Percentiles rank a stretch among this genome's conserved stretches.
phyloP scores from a whole-genome alignment of 2,888 invertebrate species.

The Sussaba pulchella region DNA sequence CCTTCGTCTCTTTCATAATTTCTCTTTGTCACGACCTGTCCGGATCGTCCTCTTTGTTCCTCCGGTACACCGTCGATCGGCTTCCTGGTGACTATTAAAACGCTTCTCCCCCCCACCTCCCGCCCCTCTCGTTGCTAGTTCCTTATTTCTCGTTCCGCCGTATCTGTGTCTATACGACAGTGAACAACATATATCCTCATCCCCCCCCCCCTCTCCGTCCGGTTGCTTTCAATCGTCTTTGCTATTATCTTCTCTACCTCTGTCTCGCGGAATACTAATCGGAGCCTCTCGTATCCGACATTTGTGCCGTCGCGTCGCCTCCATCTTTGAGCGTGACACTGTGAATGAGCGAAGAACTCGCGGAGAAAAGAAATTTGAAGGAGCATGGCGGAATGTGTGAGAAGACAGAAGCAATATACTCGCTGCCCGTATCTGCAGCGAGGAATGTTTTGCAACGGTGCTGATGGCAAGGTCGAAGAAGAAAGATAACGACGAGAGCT shows the following conservation, averaged over 20 bases:
- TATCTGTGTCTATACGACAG: not conserved
- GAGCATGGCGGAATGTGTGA: not conserved
- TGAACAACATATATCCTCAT: conserved; percentile 6
- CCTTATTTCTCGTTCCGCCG: conserved; percentile 16
- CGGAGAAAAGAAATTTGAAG: not conserved
- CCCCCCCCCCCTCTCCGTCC: not conserved
- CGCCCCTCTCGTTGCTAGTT: conserved; percentile 2
- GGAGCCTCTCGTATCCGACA: not conserved
- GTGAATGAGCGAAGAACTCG: not conserved
- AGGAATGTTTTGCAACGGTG: conserved; percentile 11
- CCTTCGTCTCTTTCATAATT: conserved; percentile 67
- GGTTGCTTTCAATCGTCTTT: conserved; percentile 9
- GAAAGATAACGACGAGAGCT: conserved; percentile 11
- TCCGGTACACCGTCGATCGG: conserved; percentile 65
- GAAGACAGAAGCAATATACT: not conserved
- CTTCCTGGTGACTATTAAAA: conserved; percentile 69
- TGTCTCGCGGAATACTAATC: conserved; percentile 34
- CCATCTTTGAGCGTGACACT: not conserved
- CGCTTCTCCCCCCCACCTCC: conserved; percentile 17
- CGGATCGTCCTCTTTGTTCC: conserved; percentile 69
- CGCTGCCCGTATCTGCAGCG: not conserved
- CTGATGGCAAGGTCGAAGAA: conserved; percentile 23
- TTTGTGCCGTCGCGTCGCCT: not conserved
- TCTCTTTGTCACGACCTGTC: conserved; percentile 71
- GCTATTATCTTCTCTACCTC: conserved; percentile 22